A percentile compares a stretch with the other conserved stretches of the same genome.
These are phyloP conservation scores for Aphelocoma coerulescens DNA, from an alignment of 2,113 vertebrate species.

Conservation along the genomic window DNA sequence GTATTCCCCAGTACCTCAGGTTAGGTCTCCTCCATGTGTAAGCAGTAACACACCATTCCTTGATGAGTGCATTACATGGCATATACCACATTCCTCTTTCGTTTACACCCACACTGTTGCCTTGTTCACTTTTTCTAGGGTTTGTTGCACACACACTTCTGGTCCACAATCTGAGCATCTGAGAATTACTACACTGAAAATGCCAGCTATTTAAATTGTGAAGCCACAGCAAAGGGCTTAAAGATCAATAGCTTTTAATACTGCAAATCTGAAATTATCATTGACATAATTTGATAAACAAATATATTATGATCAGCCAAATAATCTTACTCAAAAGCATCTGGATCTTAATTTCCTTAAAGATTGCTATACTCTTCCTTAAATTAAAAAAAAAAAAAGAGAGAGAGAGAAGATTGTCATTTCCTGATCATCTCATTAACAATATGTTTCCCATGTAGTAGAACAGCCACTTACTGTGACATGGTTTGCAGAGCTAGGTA, in stretches of 20 bases:
- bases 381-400: neutral
- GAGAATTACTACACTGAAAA: neutral
- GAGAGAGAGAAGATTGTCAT: neutral
- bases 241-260: neutral
- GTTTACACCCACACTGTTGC: neutral
- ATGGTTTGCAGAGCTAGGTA: neutral
- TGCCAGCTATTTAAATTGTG: neutral
- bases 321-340: neutral
- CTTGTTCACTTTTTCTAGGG: neutral
- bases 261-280: neutral
- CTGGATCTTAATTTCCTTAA: neutral
- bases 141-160: neutral
- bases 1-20: neutral
- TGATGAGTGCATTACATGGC: neutral
- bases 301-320: neutral
- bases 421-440: neutral
- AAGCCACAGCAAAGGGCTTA: neutral
- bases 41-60: neutral
- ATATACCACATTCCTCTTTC: neutral
- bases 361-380: neutral
- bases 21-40: neutral
- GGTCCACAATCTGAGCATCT: neutral
- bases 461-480: neutral
- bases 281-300: neutral
- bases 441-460: neutral